Evolutionary conservation across 2,888 invertebrate species (phyloP).

Genomic region (Phengaris arion): DNA sequence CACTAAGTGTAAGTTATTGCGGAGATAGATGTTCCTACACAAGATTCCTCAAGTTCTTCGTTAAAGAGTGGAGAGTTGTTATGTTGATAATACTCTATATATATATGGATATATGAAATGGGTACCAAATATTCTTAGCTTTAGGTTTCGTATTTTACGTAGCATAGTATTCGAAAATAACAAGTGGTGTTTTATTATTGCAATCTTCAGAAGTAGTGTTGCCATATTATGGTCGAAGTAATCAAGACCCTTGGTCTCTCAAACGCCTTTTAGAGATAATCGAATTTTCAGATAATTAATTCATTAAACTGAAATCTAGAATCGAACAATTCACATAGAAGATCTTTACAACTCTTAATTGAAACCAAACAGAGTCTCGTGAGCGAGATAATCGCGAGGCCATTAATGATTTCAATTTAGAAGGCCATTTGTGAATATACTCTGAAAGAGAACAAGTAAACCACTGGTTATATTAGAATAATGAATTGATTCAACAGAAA

Average conservation of each 20-base stretch:
- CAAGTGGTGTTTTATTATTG: background rate
- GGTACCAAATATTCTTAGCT: no score
- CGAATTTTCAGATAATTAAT: slow-evolving; percentile 57
- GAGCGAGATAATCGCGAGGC: slow-evolving; percentile 73
- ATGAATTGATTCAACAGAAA: slow-evolving; percentile 56
- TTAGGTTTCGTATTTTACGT: no score
- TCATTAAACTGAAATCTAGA: slow-evolving; percentile 64
- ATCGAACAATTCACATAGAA: slow-evolving; percentile 71
- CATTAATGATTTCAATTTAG: slow-evolving; percentile 77
- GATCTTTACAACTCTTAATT: slow-evolving; percentile 75
- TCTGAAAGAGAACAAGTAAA: slow-evolving; percentile 56
- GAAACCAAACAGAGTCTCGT: slow-evolving; percentile 67
- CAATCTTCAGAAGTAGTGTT: background rate
- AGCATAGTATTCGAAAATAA: background rate
- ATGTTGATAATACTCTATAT: background rate
- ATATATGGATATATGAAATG: no score
- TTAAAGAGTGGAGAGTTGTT: background rate
- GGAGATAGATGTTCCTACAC: slow-evolving; percentile 9
- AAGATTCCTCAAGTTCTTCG: slow-evolving; percentile 11
- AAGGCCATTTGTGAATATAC: slow-evolving; percentile 69
- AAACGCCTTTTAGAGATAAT: slow-evolving; percentile 48
- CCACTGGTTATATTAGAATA: slow-evolving; percentile 51
- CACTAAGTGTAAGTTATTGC: slow-evolving; percentile 18
- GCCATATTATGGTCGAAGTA: background rate
- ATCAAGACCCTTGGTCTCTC: slow-evolving; percentile 38